Base-by-base conservation (phyloP, 2,888 invertebrate species). In the Maniola hyperantus region DNA sequence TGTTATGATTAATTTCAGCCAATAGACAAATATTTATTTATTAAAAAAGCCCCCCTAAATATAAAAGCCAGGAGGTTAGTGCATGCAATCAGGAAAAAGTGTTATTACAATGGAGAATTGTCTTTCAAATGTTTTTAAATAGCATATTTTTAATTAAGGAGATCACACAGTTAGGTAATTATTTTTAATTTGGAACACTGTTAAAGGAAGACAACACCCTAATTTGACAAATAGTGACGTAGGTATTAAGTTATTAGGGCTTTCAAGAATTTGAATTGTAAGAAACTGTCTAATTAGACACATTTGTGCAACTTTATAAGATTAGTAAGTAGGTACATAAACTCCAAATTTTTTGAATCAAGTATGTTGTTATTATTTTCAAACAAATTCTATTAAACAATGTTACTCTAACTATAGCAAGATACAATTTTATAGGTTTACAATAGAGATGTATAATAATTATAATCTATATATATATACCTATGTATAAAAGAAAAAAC, bases 71-170 rank as follows among this genome's bases (percentile, higher is more conserved):
- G 84, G 85, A 83, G 80, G 83, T 83, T 84, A 86, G 88, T 88
- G 87, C 87, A 86, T 85, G 83, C 87, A 84, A 83, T 87, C 83
- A 84, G 85, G 80, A 84, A 83, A 87, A 87, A 78, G 89, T 90
- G 89, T 88, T 69, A 71, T 82, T 85, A 85, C 83, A 85, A 76
- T 76, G 78, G 83, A 85, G 85, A 87, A 84, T 84, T 76, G 81
- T 79, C 67, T 75, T 74, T 73, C 78, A 74, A 78, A 75, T 76
- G 79, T 80, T 81, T 64, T 64, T 50, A 65, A 55, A 67, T 48
- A 65, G 36, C 60, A 51, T 58, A 64, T 60, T 61, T 62, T 65
- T 50, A 20, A 34, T 44, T 64, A 26, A 34, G 48, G 39, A 42
- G 42, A 53, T 15, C 51, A 59, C 2, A 8, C 15, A 55, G 10